These are phyloP conservation scores for Epsilonema sp. DNA, from an alignment of 2,888 invertebrate species.

Conservation along the genomic window DNA sequence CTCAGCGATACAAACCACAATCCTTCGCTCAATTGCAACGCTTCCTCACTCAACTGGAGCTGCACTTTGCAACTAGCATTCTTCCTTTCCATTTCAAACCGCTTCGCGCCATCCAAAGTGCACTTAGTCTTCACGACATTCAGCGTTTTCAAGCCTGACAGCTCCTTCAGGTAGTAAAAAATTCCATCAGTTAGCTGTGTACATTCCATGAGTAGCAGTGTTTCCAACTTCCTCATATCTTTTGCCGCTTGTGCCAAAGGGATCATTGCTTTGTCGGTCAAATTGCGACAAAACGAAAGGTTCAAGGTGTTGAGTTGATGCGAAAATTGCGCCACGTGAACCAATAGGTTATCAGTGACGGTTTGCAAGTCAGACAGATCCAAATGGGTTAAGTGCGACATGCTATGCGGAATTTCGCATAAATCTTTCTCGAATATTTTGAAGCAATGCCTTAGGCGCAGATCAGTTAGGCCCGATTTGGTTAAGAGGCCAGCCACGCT, in stretches of 20 bases:
- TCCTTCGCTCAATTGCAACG: too few relatives aligned
- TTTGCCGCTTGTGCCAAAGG: too few relatives aligned
- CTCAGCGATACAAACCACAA: too few relatives aligned
- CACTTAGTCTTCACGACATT: not conserved
- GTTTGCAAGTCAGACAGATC: not conserved
- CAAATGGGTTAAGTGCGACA: not conserved
- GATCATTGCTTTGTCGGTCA: too few relatives aligned
- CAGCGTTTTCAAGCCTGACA: not conserved
- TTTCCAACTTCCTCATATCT: too few relatives aligned
- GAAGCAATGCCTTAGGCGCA: not conserved
- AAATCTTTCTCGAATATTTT: not conserved
- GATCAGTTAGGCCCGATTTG: not conserved
- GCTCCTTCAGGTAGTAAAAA: too few relatives aligned
- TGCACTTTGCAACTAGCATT: too few relatives aligned
- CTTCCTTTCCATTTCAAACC: too few relatives aligned
- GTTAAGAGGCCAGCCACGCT: not conserved
- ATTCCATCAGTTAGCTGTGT: too few relatives aligned
- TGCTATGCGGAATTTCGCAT: not conserved
- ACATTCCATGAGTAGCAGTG: too few relatives aligned
- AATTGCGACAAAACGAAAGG: too few relatives aligned
- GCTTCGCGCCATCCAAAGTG: not conserved
- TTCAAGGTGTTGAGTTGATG: not conserved
- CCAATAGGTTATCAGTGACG: not conserved
- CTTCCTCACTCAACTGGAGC: too few relatives aligned
- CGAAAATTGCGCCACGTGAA: not conserved